Percentiles rank a stretch among this genome's conserved stretches.
Evolutionary conservation across 2,888 invertebrate genomes (phyloP).

Genomic region (Lycia hirtaria): DNA sequence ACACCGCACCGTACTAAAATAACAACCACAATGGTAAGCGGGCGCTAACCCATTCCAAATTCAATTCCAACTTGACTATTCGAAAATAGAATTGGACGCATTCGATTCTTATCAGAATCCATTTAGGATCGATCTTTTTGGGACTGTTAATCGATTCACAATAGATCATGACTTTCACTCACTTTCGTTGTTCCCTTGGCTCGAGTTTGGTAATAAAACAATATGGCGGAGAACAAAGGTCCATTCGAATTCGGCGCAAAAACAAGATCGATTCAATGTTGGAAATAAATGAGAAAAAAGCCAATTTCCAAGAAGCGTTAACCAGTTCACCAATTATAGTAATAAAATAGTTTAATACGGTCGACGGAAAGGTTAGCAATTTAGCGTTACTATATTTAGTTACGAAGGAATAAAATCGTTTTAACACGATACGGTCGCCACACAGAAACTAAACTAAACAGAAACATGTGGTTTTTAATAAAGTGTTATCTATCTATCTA

Average conservation of each 20-base stretch:
- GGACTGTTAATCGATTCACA: slow-evolving; percentile 43
- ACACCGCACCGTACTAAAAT: slow-evolving; percentile 52
- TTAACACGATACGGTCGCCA: slow-evolving; percentile 41
- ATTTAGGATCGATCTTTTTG: slow-evolving; percentile 12
- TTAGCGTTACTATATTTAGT: slow-evolving; percentile 63
- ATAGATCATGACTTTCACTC: slow-evolving; percentile 68
- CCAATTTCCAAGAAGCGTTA: slow-evolving; percentile 79
- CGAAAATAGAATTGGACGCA: slow-evolving; percentile 17
- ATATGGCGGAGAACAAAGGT: slow-evolving; percentile 78
- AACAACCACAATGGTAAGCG: slow-evolving; percentile 19
- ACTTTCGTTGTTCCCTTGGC: slow-evolving; percentile 63
- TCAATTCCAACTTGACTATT: slow-evolving; percentile 22
- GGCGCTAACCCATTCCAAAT: slow-evolving; percentile 5
- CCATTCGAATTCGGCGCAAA: slow-evolving; percentile 69
- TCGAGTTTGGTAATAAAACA: slow-evolving; percentile 67
- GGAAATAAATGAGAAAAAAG: slow-evolving; percentile 72
- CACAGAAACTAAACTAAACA: slow-evolving; percentile 38
- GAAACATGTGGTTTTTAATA: no score
- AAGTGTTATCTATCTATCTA: no score
- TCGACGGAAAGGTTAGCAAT: slow-evolving; percentile 72
- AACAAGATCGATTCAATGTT: slow-evolving; percentile 77
- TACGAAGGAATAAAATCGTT: slow-evolving; percentile 45
- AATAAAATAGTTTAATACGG: slow-evolving; percentile 79
- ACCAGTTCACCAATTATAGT: slow-evolving; percentile 81
- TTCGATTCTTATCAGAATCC: slow-evolving; percentile 34